Base-by-base conservation (phyloP, 2,888 invertebrate species). In the Trichacis sp. region DNA sequence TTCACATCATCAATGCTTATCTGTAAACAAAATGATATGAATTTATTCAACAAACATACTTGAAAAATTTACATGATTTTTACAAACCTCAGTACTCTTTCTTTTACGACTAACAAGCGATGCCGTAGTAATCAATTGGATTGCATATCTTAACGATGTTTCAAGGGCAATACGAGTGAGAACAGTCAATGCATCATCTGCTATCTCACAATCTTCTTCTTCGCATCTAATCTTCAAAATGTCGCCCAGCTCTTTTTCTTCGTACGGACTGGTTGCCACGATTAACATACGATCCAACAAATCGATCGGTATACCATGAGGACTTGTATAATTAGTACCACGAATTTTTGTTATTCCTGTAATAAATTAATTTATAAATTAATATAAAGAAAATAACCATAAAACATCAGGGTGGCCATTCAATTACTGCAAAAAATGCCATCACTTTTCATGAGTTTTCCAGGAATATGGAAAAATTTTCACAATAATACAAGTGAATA, bases 271-370 rank as follows among this genome's bases (percentile, higher is more conserved):
- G 0, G 98, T 98, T 5, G 95, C 93, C 42, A 98, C 95, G 46
- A 98, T 98, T 70, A 98, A 94, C 89, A 96, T 92, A 20, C 98
- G 88, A 85, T 99, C 99, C 2, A 99, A 87, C 67, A 99, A 87
- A 87, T 99, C 99, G 53, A 98, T 90, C 0, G 99, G 99, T 54
- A 99, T 96, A 5, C 99, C 99, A 83, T 99, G 99, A 0, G 99
- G 98, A 64, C 96, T 95, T 70, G 89, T 89, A 86, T 97, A 96
- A 79, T 92, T 92, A 14, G 97, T 98, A 18, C 98, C 99, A 50
- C 98, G 88, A 75, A 99, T 98, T 68, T 93, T 90, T 0, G 98
- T 98, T 60, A 98, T 96, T 12, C 58, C 65, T 58, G 15, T 11
- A 24, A 24, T 5, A 24, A 24, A 24, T 24, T 24, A 24, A 24